Base-by-base conservation (phyloP, 1,140 invertebrate genomes). In the Plutomurus gul region DNA sequence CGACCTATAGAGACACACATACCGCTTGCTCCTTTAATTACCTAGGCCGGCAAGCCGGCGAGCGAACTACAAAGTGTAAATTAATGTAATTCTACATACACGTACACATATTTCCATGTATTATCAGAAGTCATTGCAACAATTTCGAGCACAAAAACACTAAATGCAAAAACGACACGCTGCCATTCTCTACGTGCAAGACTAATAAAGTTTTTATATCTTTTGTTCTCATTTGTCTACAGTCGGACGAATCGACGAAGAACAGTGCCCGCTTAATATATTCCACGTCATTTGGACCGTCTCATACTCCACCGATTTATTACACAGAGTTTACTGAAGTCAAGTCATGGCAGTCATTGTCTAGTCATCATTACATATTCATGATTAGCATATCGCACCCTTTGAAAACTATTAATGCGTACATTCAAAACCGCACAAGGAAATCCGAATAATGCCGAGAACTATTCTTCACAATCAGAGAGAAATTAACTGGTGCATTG, bases 151-250 rank as follows among this genome's bases (percentile, higher is more conserved):
- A 25, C 8, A 27, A 30, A 65, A 65, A 33, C 27, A 36, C 25
- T 30, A 65, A 65, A 65, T 27, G 25, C 16, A 65, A 65, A 65
- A 56, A 65, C 30, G 56, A 33, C 46, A 49, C 20, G 46, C 46
- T 65, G 27, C n/a, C n/a, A n/a, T n/a, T n/a, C n/a, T n/a, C n/a
- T n/a, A n/a, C 56, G 36, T 65, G 56, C 13, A 33, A 65, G 56
- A 65, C 56, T 65, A 65, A 65, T 65, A 65, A 65, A 65, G 56
- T 33, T 65, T 65, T 65, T 65, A 65, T 65, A 33, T 65, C 56
- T 65, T 65, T 65, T 65, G 56, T 65, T 65, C 56, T 65, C 56
- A 65, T 65, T 65, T 65, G 56, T 65, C 56, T 30, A 33, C 56
- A 30, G 16, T 16, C 27, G 13, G 56, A 65, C 13, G 27, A 33